Percentiles rank a stretch among this genome's conserved stretches.
Conservation (phyloP, 2,888 invertebrate genomes). For the Eueremaeus valkanovi region DNA sequence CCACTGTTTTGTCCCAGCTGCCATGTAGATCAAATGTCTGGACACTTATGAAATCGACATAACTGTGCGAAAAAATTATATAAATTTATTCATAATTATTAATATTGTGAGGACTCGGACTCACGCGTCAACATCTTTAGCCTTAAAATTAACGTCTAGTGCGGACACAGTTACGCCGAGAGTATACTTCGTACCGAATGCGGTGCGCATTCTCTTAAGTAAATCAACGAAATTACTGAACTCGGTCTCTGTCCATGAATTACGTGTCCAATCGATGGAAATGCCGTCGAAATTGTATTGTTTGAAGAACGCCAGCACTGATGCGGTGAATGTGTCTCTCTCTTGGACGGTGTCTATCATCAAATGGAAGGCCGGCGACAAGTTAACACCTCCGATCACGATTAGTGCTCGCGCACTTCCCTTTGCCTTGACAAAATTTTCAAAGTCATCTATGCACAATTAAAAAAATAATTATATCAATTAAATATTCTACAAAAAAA, state of each 20-base stretch:
- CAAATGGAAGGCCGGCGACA: not conserved
- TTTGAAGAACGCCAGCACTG: not conserved
- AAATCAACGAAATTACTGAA: not conserved
- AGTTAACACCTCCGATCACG: not conserved
- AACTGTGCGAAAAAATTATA: not conserved
- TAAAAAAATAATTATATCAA: no score
- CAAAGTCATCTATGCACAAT: conserved; percentile 29
- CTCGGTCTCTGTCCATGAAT: not conserved
- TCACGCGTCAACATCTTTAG: not conserved
- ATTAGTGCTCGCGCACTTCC: conserved; percentile 18
- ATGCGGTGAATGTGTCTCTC: not conserved
- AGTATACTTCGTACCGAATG: conserved; percentile 14
- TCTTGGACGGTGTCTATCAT: not conserved
- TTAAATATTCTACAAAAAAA: no score
- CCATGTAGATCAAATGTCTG: conserved; percentile 20
- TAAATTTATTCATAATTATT: not conserved
- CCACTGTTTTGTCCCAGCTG: not conserved
- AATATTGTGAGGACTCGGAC: not conserved
- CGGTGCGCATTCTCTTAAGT: not conserved
- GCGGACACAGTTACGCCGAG: conserved; percentile 24
- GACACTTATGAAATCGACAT: conserved; percentile 30
- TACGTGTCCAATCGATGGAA: conserved; percentile 11
- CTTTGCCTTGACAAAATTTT: not conserved
- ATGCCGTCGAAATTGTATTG: conserved; percentile 17
- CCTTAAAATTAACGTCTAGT: not conserved